These are phyloP conservation scores for Elachura formosa DNA, from an alignment of 2,113 vertebrate species.

Conservation along the genomic window DNA sequence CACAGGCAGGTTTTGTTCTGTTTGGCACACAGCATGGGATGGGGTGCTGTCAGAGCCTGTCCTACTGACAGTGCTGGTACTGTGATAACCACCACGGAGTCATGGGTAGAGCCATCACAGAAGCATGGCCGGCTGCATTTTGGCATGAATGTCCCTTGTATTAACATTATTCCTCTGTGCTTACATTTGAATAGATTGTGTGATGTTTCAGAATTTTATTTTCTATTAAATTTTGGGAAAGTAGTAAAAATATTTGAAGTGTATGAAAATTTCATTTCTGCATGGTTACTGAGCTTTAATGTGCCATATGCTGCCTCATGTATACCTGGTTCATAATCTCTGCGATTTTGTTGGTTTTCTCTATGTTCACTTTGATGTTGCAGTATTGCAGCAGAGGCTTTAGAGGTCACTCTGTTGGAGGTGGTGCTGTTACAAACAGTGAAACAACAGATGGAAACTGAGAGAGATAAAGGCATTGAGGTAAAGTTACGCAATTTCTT, in stretches of 20 bases:
- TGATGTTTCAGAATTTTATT: not conserved
- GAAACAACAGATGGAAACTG: not conserved
- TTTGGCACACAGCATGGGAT: not conserved
- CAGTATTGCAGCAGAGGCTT: not conserved
- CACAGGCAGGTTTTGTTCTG: not conserved
- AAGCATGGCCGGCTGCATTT: not conserved
- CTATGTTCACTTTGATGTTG: not conserved
- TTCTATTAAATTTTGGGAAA: not conserved
- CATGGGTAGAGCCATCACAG: not conserved
- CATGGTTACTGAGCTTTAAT: not conserved
- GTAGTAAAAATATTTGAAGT: not conserved
- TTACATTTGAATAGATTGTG: not conserved
- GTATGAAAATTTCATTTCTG: not conserved
- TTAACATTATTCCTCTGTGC: not conserved
- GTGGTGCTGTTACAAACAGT: not conserved
- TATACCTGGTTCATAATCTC: not conserved
- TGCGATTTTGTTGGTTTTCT: not conserved
- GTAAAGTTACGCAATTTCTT: not conserved
- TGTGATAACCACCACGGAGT: not conserved
- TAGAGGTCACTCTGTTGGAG: not conserved
- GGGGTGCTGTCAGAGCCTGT: not conserved
- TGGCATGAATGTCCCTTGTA: not conserved
- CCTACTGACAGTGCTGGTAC: rapidly evolving
- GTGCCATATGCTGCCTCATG: not conserved
- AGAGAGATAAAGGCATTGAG: not conserved